These are phyloP conservation scores for Oxygymnocypris stewartii DNA, from an alignment of 2,113 vertebrate species.

Conservation along the genomic window DNA sequence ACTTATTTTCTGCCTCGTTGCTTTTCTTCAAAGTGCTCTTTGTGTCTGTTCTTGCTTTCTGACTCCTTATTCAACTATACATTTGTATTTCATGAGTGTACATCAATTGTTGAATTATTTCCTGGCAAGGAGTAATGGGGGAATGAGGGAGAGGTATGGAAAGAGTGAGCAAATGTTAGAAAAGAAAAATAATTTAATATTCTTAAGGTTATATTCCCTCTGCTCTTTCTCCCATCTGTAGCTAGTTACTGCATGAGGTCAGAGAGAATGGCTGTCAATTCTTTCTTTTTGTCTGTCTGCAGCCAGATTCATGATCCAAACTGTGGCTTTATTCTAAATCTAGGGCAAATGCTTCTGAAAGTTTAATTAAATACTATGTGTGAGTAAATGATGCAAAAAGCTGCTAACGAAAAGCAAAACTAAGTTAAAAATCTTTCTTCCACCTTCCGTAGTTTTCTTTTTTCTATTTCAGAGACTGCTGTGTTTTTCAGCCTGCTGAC, in stretches of 20 bases:
- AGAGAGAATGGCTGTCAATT: conserved; percentile 52
- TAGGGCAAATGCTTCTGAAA: neutral
- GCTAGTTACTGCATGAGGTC: conserved; percentile 60
- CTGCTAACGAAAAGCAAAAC: neutral
- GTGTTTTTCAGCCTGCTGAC: conserved; percentile 37
- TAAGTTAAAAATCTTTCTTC: conserved; percentile 14
- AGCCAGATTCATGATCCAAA: neutral
- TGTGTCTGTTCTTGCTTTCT: conserved; percentile 49
- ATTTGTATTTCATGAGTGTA: conserved; percentile 48
- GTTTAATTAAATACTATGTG: neutral
- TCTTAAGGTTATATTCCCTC: conserved; percentile 45
- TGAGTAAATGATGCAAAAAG: neutral
- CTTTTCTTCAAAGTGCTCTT: conserved; percentile 26
- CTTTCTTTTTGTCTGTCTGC: conserved; percentile 30
- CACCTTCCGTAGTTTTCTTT: neutral
- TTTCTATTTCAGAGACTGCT: conserved; percentile 6
- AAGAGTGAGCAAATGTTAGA: conserved; percentile 55
- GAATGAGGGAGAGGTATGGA: conserved; percentile 59
- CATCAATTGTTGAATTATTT: conserved; percentile 47
- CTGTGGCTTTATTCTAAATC: neutral
- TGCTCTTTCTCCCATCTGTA: conserved; percentile 59
- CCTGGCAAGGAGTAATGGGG: conserved; percentile 58
- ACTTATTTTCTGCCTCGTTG: neutral
- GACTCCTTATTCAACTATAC: conserved; percentile 46
- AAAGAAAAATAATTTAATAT: conserved; percentile 62